A percentile compares a stretch with the other conserved stretches of the same genome.
These are phyloP conservation scores for Rotaria socialis DNA, from an alignment of 2,888 invertebrate species.

Conservation along the genomic window DNA sequence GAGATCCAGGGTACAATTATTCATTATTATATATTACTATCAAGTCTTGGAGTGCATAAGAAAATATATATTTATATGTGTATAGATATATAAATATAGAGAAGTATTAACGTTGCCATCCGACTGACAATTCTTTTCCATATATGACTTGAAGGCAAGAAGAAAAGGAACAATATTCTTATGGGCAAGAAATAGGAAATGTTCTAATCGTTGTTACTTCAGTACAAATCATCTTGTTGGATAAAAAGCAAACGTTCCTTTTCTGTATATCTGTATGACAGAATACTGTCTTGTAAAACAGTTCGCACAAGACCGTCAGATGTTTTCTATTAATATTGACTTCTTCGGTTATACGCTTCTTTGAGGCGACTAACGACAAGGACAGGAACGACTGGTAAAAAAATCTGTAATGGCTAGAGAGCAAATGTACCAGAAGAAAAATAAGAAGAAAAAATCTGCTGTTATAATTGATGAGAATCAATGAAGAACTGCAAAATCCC, in stretches of 20 bases:
- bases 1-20: constrained; percentile 13
- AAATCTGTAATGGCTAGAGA: background rate
- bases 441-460: background rate
- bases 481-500: background rate
- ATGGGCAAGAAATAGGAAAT: background rate
- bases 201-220: constrained; percentile 19
- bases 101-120: background rate
- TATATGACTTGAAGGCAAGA: background rate
- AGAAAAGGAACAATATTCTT: background rate
- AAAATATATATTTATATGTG: background rate
- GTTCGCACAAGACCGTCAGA: constrained; percentile 10
- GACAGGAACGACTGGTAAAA: background rate
- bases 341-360: background rate
- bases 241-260: constrained; percentile 16
- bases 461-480: background rate
- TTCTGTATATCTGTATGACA: background rate
- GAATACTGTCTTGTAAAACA: background rate
- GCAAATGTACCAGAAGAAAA: constrained; percentile 1
- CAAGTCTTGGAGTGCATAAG: background rate
- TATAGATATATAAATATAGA: background rate
- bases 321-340: constrained; percentile 29
- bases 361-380: constrained; percentile 15
- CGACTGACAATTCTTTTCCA: background rate
- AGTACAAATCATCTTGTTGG: constrained; percentile 8
- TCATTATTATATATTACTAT: constrained; percentile 8